Evolutionary conservation across 2,888 invertebrate genomes (phyloP), one percentile per base, ranked within the genome.

Genomic region (Leucophora obtusa): DNA sequence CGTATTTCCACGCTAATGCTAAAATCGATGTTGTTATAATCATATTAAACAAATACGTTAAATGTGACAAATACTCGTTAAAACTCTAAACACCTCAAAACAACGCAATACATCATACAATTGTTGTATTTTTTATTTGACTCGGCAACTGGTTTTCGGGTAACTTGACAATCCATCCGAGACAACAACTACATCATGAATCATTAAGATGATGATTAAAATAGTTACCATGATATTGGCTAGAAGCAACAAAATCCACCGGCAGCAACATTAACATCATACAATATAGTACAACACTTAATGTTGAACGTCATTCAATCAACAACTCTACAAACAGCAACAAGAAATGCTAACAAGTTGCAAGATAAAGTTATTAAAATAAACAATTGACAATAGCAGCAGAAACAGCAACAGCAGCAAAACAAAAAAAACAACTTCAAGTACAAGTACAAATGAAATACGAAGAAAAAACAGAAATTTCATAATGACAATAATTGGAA

Each of bases 131-230:
- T 3, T 28, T 75, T 53, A 43, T 28, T 15, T 63, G 50, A 1
- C 1, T 38, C 24, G 11, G n/a, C 17, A 17, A 53, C 74, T 28
- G 63, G 69, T 70, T 70, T 65, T 15, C 18, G 14, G 5, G 35
- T 58, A 51, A 28, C 10, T 14, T 59, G 17, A 21, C 33, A 10
- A 18, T 17, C 47, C 35, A 47, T 7, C 53, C 15, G 24, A 21
- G 21, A 8, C n/a, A 33, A 58, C 43, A 66, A 68, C n/a, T 51
- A 54, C 35, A 63, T 43, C 17, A 69, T 47, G 68, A 75, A 79
- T 72, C 75, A 82, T 82, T 82, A 82, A 69, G 72, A 65, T 47
- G 59, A 68, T 75, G 79, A 82, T 79, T 79, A 75, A 79, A 79
- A 82, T 79, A 28, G 28, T 28, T 28, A 50, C 79, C 72, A 82